These are phyloP conservation scores for Erebia epiphron DNA, from an alignment of 2,888 invertebrate species.

Conservation along the genomic window DNA sequence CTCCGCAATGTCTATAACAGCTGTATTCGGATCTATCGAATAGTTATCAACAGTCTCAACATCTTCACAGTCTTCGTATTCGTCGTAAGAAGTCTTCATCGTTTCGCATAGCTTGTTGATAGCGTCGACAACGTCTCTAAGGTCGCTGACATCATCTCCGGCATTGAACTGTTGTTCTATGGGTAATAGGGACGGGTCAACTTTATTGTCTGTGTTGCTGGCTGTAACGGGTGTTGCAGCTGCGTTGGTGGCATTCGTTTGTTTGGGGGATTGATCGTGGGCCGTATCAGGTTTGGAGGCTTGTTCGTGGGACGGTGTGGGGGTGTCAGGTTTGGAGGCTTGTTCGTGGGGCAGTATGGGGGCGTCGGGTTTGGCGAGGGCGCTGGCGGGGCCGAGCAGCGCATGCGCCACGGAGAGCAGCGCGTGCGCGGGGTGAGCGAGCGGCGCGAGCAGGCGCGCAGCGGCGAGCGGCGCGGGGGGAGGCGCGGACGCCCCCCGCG, in stretches of 20 bases:
- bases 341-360: constrained; percentile 49
- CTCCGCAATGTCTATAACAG: constrained; percentile 51
- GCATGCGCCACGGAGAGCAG: constrained; percentile 66
- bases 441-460: constrained; percentile 51
- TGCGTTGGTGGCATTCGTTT: background rate
- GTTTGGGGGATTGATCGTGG: background rate
- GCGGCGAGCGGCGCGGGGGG: constrained; percentile 41
- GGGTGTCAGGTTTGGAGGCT: background rate
- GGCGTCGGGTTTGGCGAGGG: constrained; percentile 20
- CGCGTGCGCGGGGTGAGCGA: constrained; percentile 65
- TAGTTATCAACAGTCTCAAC: constrained; percentile 35
- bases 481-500: constrained; percentile 64
- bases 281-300: constrained; percentile 40
- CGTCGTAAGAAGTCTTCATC: constrained; percentile 70
- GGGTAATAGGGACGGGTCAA: constrained; percentile 49
- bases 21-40: constrained; percentile 53
- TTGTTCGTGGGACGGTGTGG: constrained; percentile 48
- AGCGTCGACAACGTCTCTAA: constrained; percentile 76
- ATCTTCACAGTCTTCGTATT: constrained; percentile 39
- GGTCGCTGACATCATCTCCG: constrained; percentile 66
- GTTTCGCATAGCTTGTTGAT: constrained; percentile 76
- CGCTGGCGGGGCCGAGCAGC: constrained; percentile 49
- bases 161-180: constrained; percentile 61
- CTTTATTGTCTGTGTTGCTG: background rate
- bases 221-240: background rate